Evolutionary conservation across 1,140 invertebrate genomes (phyloP).

Genomic region (Drosophila melanica): DNA sequence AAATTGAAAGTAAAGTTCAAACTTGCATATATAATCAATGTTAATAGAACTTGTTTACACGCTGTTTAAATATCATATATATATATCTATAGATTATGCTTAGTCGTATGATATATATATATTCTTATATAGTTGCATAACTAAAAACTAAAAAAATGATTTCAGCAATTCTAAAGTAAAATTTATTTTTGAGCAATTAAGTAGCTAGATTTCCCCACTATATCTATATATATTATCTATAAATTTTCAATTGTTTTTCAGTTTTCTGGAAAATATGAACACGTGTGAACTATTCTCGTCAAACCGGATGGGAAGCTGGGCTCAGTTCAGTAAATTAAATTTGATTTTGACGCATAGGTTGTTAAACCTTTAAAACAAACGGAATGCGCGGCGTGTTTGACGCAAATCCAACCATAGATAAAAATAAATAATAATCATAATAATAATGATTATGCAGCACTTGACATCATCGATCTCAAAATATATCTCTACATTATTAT

Average conservation of each 20-base stretch:
- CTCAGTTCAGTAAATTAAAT: conserved; percentile 9
- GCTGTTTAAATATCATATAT: too few relatives aligned
- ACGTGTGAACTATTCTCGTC: conserved; percentile 32
- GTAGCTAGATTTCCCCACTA: too few relatives aligned
- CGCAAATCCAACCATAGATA: conserved; percentile 20
- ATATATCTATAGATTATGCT: too few relatives aligned
- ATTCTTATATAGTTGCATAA: too few relatives aligned
- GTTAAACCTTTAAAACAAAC: conserved; percentile 47
- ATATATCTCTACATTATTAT: conserved; percentile 2
- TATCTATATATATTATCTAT: too few relatives aligned
- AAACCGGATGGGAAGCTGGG: conserved; percentile 37
- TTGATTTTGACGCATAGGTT: conserved; percentile 32
- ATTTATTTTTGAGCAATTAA: too few relatives aligned
- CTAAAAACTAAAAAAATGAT: too few relatives aligned
- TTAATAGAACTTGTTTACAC: conserved; percentile 29
- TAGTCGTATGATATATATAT: too few relatives aligned
- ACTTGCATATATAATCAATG: conserved; percentile 6
- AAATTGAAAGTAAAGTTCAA: conserved; percentile 7
- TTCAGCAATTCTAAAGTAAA: too few relatives aligned
- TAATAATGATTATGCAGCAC: conserved; percentile 36
- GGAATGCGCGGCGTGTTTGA: conserved; percentile 24
- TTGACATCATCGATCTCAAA: conserved; percentile 64
- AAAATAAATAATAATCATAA: conserved; percentile 20
- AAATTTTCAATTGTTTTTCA: too few relatives aligned
- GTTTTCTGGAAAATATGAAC: not conserved